A percentile compares a stretch with the other conserved stretches of the same genome.
Conservation (phyloP, 37 sponge, comb jelly and placozoan genomes). For the Diacarnus erythraeanus region DNA sequence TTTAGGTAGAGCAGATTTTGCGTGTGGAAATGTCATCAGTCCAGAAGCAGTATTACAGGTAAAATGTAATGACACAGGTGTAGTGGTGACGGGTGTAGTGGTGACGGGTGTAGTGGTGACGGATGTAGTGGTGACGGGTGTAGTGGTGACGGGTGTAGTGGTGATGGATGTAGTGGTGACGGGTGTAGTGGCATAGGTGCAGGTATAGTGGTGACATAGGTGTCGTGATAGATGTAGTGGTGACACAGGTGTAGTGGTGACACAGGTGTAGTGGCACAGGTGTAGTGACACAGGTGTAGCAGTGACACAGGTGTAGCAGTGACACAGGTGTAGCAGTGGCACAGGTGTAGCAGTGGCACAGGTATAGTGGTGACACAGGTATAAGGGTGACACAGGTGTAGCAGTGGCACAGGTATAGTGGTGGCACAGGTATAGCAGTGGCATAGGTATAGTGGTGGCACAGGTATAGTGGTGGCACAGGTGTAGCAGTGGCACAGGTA, state of each 20-base stretch:
- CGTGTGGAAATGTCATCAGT: conserved; percentile 94
- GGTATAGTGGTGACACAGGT: background rate
- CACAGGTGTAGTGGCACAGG: background rate
- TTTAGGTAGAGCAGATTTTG: conserved; percentile 91
- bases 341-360: background rate
- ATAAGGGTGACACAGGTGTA: background rate
- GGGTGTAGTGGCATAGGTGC: background rate
- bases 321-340: background rate
- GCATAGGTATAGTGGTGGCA: background rate
- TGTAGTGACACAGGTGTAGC: background rate
- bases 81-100: background rate
- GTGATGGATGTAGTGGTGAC: background rate
- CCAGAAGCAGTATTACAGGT: conserved; percentile 94
- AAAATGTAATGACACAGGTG: background rate
- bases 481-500: background rate
- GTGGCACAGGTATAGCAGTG: background rate
- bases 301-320: background rate
- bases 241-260: background rate
- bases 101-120: background rate
- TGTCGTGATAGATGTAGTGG: no score
- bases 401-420: background rate
- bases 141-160: background rate
- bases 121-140: background rate
- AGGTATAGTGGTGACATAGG: background rate
- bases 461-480: background rate